Evolutionary conservation across 2,888 invertebrate genomes (phyloP).

Genomic region (Idaea dimidiata): DNA sequence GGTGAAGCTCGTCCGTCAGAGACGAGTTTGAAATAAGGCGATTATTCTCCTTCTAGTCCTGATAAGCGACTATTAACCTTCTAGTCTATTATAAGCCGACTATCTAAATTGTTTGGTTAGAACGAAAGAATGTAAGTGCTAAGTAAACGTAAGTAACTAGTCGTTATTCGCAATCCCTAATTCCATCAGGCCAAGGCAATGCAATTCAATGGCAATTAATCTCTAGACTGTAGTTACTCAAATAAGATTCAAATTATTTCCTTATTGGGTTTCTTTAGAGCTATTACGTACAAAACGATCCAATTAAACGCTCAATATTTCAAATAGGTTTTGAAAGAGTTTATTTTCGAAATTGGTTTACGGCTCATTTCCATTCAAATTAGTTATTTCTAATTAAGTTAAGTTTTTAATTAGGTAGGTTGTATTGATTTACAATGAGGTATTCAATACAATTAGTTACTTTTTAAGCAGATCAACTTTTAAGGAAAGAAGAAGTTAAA

Average conservation of each 20-base stretch:
- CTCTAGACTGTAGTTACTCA: slow-evolving; percentile 10
- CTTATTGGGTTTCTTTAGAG: slow-evolving; percentile 11
- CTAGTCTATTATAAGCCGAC: no score
- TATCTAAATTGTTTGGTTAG: no score
- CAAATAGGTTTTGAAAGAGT: slow-evolving; percentile 5
- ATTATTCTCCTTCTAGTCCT: no score
- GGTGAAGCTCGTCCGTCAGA: no score
- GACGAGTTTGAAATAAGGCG: no score
- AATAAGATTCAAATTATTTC: slow-evolving; percentile 14
- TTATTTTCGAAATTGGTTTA: neutral
- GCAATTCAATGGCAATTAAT: slow-evolving; percentile 10
- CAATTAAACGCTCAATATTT: slow-evolving; percentile 4
- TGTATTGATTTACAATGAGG: neutral
- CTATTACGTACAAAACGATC: neutral
- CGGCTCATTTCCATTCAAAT: neutral
- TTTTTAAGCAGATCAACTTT: neutral
- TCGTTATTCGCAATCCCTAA: neutral
- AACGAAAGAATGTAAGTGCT: no score
- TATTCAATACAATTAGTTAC: neutral
- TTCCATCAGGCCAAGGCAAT: neutral
- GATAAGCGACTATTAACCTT: no score
- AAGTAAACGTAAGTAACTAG: no score
- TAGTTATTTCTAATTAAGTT: neutral
- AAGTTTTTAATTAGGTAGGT: neutral
- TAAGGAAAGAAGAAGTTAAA: no score